phyloP scores from a whole-genome alignment of 2,797 vertebrate species.

The Acipenser ruthenus region DNA sequence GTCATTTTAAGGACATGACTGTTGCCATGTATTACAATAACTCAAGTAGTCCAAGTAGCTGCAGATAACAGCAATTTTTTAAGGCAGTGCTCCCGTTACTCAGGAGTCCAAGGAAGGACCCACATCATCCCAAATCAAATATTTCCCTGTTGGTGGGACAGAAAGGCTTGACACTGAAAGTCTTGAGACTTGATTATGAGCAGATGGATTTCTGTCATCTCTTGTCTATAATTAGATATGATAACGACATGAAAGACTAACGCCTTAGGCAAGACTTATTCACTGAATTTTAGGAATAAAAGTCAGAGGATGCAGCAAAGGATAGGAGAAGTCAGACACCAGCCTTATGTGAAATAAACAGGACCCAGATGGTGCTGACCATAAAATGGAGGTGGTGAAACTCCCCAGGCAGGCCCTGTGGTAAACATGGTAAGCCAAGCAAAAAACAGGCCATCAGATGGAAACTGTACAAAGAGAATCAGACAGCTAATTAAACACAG shows the following conservation, averaged over 20 bases:
- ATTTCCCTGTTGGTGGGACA: constrained; percentile 21
- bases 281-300: neutral
- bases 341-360: neutral
- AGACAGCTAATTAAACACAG: constrained; percentile 2
- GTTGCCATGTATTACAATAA: too few relatives aligned
- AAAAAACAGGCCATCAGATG: constrained; percentile 7
- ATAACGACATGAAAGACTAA: neutral
- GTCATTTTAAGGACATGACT: too few relatives aligned
- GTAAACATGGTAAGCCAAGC: neutral
- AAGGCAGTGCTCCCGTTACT: constrained; percentile 7
- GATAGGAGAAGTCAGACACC: neutral
- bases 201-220: neutral
- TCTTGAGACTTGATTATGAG: neutral
- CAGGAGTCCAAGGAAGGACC: constrained; percentile 15
- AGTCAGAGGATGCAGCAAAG: neutral
- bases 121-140: constrained; percentile 10
- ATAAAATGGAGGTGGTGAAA: neutral
- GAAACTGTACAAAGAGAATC: neutral
- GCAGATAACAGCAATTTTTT: too few relatives aligned
- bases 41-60: too few relatives aligned
- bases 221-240: neutral
- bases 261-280: neutral
- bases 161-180: constrained; percentile 19
- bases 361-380: neutral
- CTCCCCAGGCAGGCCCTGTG: neutral